Evolutionary conservation across 2,797 vertebrate species (phyloP).

Genomic region (Enteromius anoplus): DNA sequence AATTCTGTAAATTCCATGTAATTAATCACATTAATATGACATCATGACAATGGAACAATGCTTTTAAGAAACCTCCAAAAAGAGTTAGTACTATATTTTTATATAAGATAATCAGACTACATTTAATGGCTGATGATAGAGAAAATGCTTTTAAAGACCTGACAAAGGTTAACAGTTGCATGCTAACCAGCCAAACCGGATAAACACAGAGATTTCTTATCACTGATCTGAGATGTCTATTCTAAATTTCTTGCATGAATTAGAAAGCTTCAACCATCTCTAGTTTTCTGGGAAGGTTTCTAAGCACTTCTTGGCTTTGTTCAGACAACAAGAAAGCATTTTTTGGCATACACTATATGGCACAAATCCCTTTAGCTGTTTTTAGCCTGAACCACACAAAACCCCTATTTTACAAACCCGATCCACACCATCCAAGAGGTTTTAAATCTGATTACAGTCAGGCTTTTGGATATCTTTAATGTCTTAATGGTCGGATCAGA

Average conservation of each 20-base stretch:
- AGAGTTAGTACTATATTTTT: background rate
- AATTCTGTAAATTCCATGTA: background rate
- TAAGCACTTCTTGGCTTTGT: background rate
- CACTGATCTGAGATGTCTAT: background rate
- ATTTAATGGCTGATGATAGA: background rate
- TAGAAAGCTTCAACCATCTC: background rate
- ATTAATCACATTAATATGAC: background rate
- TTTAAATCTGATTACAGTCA: constrained; percentile 13
- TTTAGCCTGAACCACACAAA: background rate
- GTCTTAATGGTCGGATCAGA: background rate
- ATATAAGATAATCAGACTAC: background rate
- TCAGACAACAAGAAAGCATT: background rate
- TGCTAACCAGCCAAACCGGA: background rate
- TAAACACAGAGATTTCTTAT: background rate
- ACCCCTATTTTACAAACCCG: background rate
- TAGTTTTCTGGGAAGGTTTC: background rate
- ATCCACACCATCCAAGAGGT: constrained; percentile 2
- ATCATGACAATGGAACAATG: background rate
- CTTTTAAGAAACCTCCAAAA: background rate
- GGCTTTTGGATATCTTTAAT: background rate
- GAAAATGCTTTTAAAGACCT: background rate
- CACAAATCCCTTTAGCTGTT: constrained; percentile 3
- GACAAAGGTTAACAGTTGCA: background rate
- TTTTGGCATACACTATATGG: background rate
- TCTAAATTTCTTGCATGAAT: background rate